Evolutionary conservation across 1,140 invertebrate genomes (phyloP).

Genomic region (Drosophila nebulosa): DNA sequence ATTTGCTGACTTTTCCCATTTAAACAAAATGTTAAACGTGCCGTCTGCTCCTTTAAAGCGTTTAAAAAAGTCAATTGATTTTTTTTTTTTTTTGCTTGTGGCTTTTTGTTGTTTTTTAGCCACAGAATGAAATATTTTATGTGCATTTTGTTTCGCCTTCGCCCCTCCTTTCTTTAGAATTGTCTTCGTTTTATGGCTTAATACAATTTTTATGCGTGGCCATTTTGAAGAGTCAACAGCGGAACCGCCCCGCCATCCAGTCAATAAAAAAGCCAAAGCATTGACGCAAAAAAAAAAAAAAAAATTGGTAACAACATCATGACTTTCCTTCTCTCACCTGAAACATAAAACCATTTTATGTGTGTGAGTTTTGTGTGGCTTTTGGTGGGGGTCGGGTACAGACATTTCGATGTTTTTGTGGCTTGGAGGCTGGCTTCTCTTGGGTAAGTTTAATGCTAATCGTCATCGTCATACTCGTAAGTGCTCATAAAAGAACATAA

Average conservation of each 20-base stretch:
- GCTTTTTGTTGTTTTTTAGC: conserved; percentile 41
- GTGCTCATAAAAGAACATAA: conserved; percentile 45
- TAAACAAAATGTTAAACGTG: not conserved
- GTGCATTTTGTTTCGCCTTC: conserved; percentile 25
- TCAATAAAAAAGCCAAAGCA: conserved; percentile 44
- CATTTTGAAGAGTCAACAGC: conserved; percentile 52
- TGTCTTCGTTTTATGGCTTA: conserved; percentile 64
- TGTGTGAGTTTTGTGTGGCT: not conserved
- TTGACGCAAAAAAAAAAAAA: conserved; percentile 24
- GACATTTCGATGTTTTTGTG: not conserved
- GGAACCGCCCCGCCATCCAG: conserved; percentile 17
- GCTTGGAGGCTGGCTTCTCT: not conserved
- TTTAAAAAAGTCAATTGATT: conserved; percentile 60
- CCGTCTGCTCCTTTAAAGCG: not conserved
- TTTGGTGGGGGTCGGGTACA: not conserved
- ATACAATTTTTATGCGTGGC: conserved; percentile 75
- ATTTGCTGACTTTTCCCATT: not conserved
- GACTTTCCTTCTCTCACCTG: conserved; percentile 41
- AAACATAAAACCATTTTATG: conserved; percentile 69
- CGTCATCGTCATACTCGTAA: conserved; percentile 55
- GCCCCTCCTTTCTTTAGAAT: not conserved
- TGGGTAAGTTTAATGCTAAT: conserved; percentile 70
- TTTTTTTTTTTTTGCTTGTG: not conserved
- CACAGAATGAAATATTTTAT: conserved; percentile 58
- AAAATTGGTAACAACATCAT: conserved; percentile 11